These are phyloP conservation scores for Zhengitettix transpicula DNA, from an alignment of 2,888 invertebrate genomes.

Conservation along the genomic window DNA sequence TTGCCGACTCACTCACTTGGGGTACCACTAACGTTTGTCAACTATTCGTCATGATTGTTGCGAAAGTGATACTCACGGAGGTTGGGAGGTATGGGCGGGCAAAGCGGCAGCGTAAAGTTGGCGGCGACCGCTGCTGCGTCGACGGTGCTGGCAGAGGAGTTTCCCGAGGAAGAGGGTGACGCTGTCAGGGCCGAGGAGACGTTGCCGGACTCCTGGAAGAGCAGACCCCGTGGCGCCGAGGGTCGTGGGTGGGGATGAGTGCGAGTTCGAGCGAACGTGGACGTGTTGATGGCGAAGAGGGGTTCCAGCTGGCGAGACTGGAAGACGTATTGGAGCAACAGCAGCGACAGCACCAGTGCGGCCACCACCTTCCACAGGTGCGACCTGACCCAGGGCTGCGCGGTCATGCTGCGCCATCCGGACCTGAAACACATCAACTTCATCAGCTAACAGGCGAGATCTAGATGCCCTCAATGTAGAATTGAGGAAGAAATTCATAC, in stretches of 20 bases:
- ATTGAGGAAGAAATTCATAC: too few species aligned
- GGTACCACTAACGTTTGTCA: too few species aligned
- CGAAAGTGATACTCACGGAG: not conserved
- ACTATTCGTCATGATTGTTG: not conserved
- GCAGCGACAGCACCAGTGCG: constrained; percentile 42
- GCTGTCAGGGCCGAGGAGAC: not conserved
- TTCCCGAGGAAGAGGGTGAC: not conserved
- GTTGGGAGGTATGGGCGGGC: not conserved
- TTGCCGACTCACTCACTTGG: too few species aligned
- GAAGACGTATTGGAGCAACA: constrained; percentile 52
- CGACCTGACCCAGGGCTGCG: constrained; percentile 18
- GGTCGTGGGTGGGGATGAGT: not conserved
- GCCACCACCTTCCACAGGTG: constrained; percentile 38
- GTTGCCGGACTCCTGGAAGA: not conserved
- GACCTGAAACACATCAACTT: too few species aligned
- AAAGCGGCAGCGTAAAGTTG: constrained; percentile 36
- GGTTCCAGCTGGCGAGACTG: constrained; percentile 27
- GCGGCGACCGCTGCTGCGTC: constrained; percentile 2
- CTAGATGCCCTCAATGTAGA: too few species aligned
- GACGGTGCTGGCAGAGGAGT: constrained; percentile 14
- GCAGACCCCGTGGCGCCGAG: not conserved
- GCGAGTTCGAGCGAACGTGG: not conserved
- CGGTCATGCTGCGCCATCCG: not conserved
- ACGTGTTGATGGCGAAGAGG: constrained; percentile 13
- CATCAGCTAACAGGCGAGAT: too few species aligned